Percentiles rank a stretch among this genome's conserved stretches.
Conservation (phyloP, 1,140 invertebrate genomes). For the Megalopta genalis region DNA sequence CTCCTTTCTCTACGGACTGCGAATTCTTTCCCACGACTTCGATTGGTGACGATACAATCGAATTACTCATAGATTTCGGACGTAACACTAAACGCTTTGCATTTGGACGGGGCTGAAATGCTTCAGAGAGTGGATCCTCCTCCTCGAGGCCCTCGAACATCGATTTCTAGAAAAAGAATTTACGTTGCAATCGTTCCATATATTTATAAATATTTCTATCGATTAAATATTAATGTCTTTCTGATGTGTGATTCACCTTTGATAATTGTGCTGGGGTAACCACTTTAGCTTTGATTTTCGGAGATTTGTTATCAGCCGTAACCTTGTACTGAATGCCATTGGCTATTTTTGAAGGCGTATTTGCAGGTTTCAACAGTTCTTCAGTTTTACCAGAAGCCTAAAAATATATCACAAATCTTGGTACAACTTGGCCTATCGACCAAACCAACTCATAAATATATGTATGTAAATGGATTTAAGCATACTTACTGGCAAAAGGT, state of each 20-base stretch:
- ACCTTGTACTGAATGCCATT: conserved; percentile 83
- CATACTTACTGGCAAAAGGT: conserved; percentile 82
- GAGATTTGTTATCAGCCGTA: conserved; percentile 80
- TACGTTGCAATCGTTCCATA: background rate
- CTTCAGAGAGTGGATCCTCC: conserved; percentile 83
- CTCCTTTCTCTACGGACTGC: conserved; percentile 8
- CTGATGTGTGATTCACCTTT: conserved; percentile 79
- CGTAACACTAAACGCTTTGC: conserved; percentile 83
- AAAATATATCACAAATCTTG: conserved; percentile 48
- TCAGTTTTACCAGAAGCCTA: conserved; percentile 84
- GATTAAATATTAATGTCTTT: background rate
- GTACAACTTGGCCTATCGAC: background rate
- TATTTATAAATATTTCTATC: background rate
- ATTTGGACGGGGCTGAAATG: conserved; percentile 83
- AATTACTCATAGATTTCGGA: conserved; percentile 67
- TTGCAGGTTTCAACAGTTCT: conserved; percentile 87
- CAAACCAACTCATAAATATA: too few relatives aligned
- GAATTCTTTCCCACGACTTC: conserved; percentile 48
- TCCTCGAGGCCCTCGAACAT: conserved; percentile 87
- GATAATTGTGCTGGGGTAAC: conserved; percentile 78
- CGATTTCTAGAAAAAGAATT: conserved; percentile 80
- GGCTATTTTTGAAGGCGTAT: conserved; percentile 83
- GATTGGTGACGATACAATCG: conserved; percentile 37
- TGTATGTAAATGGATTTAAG: conserved; percentile 16
- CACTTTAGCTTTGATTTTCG: conserved; percentile 83